Percentiles rank a stretch among this genome's conserved stretches.
These are phyloP conservation scores for Lamprologus lemairii DNA, from an alignment of 2,113 vertebrate species.

Conservation along the genomic window DNA sequence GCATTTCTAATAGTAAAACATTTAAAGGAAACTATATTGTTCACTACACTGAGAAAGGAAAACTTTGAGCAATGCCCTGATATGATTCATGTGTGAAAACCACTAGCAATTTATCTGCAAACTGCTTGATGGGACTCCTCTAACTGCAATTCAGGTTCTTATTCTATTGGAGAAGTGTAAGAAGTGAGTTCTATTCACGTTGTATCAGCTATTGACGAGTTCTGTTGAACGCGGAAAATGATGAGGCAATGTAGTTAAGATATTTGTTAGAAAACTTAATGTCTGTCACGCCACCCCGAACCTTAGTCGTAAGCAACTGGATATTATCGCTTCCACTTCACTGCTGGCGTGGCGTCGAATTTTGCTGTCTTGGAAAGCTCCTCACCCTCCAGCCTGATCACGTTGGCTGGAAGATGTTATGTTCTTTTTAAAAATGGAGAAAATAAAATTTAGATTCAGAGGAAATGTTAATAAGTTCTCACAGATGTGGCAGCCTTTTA, in stretches of 20 bases:
- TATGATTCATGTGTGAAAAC: background rate
- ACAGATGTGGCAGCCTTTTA: no score
- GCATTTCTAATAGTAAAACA: background rate
- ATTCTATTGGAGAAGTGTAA: background rate
- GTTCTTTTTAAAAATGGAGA: no score
- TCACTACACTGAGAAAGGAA: background rate
- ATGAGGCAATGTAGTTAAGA: background rate
- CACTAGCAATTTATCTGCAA: background rate
- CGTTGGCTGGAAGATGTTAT: no score
- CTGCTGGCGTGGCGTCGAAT: no score
- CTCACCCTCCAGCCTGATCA: no score
- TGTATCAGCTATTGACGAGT: background rate
- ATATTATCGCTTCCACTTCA: no score
- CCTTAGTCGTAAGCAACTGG: no score
- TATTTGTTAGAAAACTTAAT: background rate
- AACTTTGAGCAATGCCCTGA: background rate
- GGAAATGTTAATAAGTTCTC: no score
- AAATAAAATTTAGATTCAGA: no score
- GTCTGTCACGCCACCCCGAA: background rate
- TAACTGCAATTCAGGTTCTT: background rate
- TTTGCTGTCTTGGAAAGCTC: no score
- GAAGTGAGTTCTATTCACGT: background rate
- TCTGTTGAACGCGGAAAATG: background rate
- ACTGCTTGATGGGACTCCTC: background rate
- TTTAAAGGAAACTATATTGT: background rate